Conservation (phyloP, 2,888 invertebrate genomes). For the Meganola albula region DNA sequence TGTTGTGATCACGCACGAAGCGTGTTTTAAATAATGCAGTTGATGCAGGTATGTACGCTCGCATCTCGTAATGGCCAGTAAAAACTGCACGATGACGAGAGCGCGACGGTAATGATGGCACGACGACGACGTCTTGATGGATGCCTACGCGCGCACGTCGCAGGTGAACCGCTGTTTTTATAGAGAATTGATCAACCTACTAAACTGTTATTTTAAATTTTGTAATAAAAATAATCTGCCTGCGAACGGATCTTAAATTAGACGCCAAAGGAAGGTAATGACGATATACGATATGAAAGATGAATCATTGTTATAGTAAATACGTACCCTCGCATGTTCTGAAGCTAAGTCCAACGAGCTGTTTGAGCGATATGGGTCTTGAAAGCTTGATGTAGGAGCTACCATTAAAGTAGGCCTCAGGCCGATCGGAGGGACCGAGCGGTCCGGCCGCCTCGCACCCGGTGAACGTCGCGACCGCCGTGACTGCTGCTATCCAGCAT, state of each 20-base stretch:
- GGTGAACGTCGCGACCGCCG: slow-evolving; percentile 28
- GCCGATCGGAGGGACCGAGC: slow-evolving; percentile 78
- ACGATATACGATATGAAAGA: background rate
- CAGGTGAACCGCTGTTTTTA: slow-evolving; percentile 15
- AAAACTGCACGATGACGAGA: slow-evolving; percentile 14
- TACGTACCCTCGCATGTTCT: slow-evolving; percentile 86
- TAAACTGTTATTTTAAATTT: background rate
- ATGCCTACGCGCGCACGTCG: slow-evolving; percentile 12
- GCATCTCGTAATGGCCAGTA: slow-evolving; percentile 19
- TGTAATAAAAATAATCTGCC: background rate
- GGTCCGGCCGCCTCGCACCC: slow-evolving; percentile 45
- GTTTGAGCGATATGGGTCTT: slow-evolving; percentile 85
- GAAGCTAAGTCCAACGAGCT: slow-evolving; percentile 89
- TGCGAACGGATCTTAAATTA: background rate
- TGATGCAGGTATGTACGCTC: slow-evolving; percentile 13
- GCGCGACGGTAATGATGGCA: slow-evolving; percentile 16
- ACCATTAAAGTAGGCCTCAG: slow-evolving; percentile 91
- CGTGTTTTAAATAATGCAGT: slow-evolving; percentile 9
- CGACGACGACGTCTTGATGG: slow-evolving; percentile 22
- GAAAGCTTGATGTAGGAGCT: slow-evolving; percentile 85
- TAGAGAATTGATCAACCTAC: background rate
- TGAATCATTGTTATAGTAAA: background rate
- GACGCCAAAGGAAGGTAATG: background rate
- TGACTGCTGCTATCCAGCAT: slow-evolving; percentile 28
- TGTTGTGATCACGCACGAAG: slow-evolving; percentile 12